Conservation (phyloP, 2,113 vertebrate genomes). For the Neogale vison region DNA sequence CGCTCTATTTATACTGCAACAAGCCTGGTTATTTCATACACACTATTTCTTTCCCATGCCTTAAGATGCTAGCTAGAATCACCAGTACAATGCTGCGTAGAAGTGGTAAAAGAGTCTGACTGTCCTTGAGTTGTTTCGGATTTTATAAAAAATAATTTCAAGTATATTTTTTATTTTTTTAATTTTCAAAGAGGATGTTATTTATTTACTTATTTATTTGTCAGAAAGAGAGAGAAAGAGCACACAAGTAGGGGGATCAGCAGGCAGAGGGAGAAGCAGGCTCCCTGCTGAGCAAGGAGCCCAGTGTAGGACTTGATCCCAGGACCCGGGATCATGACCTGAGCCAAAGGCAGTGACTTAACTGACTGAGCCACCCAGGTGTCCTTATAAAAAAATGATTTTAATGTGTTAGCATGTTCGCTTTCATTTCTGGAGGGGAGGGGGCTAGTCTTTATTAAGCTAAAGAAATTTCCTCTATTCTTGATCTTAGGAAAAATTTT, state of each 20-base stretch:
- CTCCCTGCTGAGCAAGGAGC: no score
- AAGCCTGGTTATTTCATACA: constrained; percentile 21
- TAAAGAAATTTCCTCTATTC: neutral
- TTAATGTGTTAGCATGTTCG: neutral
- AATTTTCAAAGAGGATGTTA: no score
- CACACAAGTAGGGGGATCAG: no score
- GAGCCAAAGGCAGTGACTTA: no score
- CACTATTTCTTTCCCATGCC: neutral
- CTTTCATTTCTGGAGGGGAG: neutral
- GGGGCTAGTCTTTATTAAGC: neutral
- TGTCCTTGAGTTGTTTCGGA: neutral
- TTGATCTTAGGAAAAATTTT: neutral
- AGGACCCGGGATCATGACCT: no score
- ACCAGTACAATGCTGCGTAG: neutral
- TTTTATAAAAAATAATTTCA: neutral
- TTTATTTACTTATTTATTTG: no score
- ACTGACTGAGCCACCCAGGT: no score
- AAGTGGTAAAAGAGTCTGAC: neutral
- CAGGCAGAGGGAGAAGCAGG: no score
- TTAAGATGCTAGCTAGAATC: neutral
- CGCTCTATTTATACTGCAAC: neutral
- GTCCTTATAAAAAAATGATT: neutral
- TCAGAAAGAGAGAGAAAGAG: no score
- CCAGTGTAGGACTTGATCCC: no score
- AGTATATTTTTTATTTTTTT: no score